phyloP scores from a whole-genome alignment of 2,888 invertebrate species.

The Cenopis cana region DNA sequence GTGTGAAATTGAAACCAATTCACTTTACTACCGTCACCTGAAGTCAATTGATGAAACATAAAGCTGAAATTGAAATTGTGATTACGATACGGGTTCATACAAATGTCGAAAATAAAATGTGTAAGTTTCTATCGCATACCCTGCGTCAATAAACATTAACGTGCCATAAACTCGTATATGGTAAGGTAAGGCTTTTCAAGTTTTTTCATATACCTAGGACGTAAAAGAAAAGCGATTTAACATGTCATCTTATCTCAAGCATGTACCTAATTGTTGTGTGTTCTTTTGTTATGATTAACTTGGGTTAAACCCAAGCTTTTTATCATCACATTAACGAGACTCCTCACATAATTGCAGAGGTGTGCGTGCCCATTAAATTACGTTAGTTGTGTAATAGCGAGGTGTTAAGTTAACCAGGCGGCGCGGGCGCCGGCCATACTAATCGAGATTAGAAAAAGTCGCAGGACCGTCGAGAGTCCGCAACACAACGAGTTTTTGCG shows the following conservation, averaged over 20 bases:
- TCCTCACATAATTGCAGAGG: conserved; percentile 35
- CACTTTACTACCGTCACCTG: not conserved
- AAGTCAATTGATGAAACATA: not conserved
- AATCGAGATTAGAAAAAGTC: conserved; percentile 75
- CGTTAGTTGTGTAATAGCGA: conserved; percentile 51
- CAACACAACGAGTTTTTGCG: conserved; percentile 81
- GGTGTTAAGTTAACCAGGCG: conserved; percentile 48
- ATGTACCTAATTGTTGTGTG: not conserved
- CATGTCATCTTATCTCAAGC: not conserved
- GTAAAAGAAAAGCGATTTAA: not conserved
- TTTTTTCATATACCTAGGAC: not conserved
- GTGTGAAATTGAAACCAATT: not conserved
- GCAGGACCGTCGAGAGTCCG: conserved; percentile 59
- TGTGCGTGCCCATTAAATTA: conserved; percentile 48
- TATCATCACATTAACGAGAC: conserved; percentile 32
- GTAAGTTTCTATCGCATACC: not conserved
- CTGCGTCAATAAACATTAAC: too few relatives aligned
- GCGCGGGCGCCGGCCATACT: conserved; percentile 63
- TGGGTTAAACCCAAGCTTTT: conserved; percentile 21
- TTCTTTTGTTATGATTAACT: conserved; percentile 1
- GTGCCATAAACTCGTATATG: not conserved
- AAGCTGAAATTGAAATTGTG: not conserved
- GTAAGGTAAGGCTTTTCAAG: not conserved
- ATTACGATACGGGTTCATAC: not conserved
- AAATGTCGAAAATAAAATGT: not conserved